Evolutionary conservation across 2,888 invertebrate species (phyloP), one percentile per base, ranked within the genome.

Genomic region (Rutpela maculata): DNA sequence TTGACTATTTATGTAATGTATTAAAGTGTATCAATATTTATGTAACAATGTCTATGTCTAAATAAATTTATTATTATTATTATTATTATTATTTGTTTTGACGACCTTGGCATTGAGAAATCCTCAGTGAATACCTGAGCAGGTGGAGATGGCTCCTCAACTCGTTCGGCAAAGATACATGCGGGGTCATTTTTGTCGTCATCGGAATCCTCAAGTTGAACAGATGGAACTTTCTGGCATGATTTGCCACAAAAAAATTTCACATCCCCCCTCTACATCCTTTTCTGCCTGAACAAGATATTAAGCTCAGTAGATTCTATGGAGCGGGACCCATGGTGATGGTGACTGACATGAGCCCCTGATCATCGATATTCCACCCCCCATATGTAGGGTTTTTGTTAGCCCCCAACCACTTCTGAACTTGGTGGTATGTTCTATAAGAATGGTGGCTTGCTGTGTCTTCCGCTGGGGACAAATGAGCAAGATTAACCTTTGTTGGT

Each of bases 341-440:
- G n/a, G n/a, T n/a, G n/a, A n/a, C n/a, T n/a, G n/a, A n/a, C n/a
- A n/a, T n/a, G n/a, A n/a, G n/a, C n/a, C n/a, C n/a, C n/a, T n/a
- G n/a, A n/a, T n/a, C n/a, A n/a, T n/a, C n/a, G n/a, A n/a, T n/a
- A n/a, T n/a, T n/a, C n/a, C n/a, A n/a, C n/a, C n/a, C n/a, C n/a
- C n/a, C n/a, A n/a, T n/a, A n/a, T n/a, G n/a, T n/a, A n/a, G n/a
- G n/a, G n/a, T n/a, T n/a, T n/a, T n/a, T n/a, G n/a, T n/a, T n/a
- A n/a, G n/a, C n/a, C n/a, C n/a, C n/a, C n/a, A n/a, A n/a, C n/a
- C n/a, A n/a, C n/a, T n/a, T n/a, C n/a, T 43, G 43, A 43, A 43
- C 43, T 43, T 43, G 43, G 43, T 43, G 43, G 43, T 43, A 43
- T n/a, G n/a, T n/a, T n/a, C n/a, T n/a, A n/a, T n/a, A n/a, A n/a